Percentiles rank a stretch among this genome's conserved stretches.
Evolutionary conservation across 2,797 vertebrate species (phyloP).

Genomic region (Enteromius radiatus): DNA sequence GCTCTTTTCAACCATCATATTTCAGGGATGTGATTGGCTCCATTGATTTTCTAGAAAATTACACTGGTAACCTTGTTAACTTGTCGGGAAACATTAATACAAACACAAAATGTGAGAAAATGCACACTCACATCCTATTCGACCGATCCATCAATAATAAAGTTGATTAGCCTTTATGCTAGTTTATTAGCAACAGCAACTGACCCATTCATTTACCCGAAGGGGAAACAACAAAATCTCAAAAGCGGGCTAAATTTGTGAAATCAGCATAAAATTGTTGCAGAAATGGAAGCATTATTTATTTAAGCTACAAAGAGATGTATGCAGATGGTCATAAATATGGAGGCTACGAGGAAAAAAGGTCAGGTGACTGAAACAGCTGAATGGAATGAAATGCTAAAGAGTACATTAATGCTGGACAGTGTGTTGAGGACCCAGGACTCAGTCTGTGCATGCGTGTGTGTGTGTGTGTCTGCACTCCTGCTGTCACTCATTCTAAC

Average conservation of each 20-base stretch:
- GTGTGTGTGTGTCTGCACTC: constrained; percentile 36
- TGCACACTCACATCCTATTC: background rate
- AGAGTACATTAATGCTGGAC: constrained; percentile 17
- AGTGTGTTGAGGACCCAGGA: constrained; percentile 36
- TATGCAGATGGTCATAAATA: background rate
- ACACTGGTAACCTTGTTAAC: background rate
- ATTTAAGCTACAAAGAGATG: background rate
- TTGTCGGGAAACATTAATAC: constrained; percentile 8
- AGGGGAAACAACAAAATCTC: background rate
- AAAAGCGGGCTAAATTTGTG: background rate
- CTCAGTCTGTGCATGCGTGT: constrained; percentile 32
- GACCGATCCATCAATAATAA: background rate
- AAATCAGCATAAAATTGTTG: background rate
- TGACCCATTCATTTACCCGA: background rate
- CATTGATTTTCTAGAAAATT: constrained; percentile 20
- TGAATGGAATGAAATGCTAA: background rate
- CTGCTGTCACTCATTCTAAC: constrained; percentile 74
- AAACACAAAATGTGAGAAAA: background rate
- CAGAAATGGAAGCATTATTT: background rate
- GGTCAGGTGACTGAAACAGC: background rate
- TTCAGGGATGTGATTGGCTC: background rate
- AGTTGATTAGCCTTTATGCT: background rate
- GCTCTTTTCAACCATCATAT: background rate
- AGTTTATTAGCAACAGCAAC: constrained; percentile 13
- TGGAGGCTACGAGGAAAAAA: background rate